These are phyloP conservation scores for Harpalus rufipes DNA, from an alignment of 2,888 invertebrate genomes.

Conservation along the genomic window DNA sequence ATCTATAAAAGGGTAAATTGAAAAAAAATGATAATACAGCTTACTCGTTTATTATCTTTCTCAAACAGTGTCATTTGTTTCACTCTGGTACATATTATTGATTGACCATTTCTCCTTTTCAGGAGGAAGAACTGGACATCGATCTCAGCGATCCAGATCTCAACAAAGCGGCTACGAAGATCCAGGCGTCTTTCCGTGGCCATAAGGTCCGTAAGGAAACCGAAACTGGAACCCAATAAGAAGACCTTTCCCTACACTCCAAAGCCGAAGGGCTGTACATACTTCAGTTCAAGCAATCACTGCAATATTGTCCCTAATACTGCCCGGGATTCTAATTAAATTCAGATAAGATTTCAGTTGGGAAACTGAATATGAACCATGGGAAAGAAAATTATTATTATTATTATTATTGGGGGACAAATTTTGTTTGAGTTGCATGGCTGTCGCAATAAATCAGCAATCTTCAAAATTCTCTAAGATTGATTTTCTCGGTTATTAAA, in stretches of 20 bases:
- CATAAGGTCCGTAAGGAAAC: slow-evolving; percentile 91
- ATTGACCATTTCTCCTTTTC: slow-evolving; percentile 10
- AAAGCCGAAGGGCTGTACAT: not conserved
- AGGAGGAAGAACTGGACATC: slow-evolving; percentile 87
- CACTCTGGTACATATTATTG: not conserved
- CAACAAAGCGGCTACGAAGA: slow-evolving; percentile 94
- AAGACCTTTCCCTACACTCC: not conserved
- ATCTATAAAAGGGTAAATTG: no score
- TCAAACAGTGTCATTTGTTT: no score
- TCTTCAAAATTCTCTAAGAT: no score
- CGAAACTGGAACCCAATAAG: slow-evolving; percentile 70
- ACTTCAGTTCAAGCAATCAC: slow-evolving; percentile 5
- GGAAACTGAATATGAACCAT: not conserved
- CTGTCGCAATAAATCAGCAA: no score
- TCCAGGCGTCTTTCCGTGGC: slow-evolving; percentile 94
- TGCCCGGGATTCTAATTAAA: no score
- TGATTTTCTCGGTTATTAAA: no score
- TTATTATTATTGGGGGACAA: no score
- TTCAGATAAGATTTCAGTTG: not conserved
- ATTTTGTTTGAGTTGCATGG: no score
- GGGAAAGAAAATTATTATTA: no score
- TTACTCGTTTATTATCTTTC: no score
- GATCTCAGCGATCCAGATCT: slow-evolving; percentile 92
- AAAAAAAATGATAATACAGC: no score
- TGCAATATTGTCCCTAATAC: not conserved